phyloP scores from a whole-genome alignment of 2,888 invertebrate genomes.

The Parochlus steinenii region DNA sequence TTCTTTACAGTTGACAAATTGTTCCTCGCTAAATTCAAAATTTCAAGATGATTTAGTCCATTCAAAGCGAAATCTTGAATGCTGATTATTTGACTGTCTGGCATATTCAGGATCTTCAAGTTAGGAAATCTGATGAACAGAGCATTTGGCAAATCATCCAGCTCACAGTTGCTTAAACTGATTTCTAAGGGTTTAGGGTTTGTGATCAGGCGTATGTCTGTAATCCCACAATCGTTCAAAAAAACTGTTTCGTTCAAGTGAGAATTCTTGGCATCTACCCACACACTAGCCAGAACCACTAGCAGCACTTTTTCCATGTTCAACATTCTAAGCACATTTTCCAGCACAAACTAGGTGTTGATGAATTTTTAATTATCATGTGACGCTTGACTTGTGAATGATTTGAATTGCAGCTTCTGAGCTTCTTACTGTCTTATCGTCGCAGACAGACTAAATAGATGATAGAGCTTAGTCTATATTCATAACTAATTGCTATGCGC shows the following conservation, averaged over 20 bases:
- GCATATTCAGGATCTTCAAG: slow-evolving; percentile 21
- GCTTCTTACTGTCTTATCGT: too few relatives aligned
- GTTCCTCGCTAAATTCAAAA: slow-evolving; percentile 23
- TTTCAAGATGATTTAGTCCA: slow-evolving; percentile 21
- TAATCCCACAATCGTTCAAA: slow-evolving; percentile 8
- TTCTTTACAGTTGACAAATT: slow-evolving; percentile 22
- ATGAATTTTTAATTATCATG: too few relatives aligned
- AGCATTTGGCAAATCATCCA: slow-evolving; percentile 22
- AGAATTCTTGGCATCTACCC: too few relatives aligned
- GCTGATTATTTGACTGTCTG: slow-evolving; percentile 18
- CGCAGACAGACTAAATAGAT: too few relatives aligned
- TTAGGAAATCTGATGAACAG: slow-evolving; percentile 20
- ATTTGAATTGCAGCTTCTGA: too few relatives aligned
- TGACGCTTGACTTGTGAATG: too few relatives aligned
- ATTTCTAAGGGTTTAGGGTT: slow-evolving; percentile 16
- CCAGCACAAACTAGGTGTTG: too few relatives aligned
- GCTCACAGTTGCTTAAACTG: slow-evolving; percentile 19
- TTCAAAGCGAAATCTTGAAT: slow-evolving; percentile 23
- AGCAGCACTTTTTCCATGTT: too few relatives aligned
- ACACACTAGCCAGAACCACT: too few relatives aligned
- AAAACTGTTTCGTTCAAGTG: slow-evolving; percentile 11
- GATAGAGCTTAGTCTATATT: too few relatives aligned
- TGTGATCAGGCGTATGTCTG: slow-evolving; percentile 8
- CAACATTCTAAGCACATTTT: too few relatives aligned
- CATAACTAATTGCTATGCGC: too few relatives aligned